Percentiles rank a stretch among this genome's conserved stretches.
Conservation (phyloP, 2,113 vertebrate species). For the Prolemur simus region DNA sequence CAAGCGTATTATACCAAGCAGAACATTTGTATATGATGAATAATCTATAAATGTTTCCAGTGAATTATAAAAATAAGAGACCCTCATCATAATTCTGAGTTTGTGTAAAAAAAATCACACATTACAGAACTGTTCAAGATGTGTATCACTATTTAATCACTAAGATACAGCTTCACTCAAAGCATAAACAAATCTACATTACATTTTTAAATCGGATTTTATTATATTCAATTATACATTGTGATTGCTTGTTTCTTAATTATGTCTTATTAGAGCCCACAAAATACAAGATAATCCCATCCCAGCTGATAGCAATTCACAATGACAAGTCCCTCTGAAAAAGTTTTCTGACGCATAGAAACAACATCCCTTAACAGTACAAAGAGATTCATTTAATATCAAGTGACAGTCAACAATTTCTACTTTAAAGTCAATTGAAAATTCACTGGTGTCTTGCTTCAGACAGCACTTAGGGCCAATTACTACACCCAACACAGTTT, state of each 20-base stretch:
- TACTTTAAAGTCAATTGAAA: conserved; percentile 60
- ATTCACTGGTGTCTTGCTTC: conserved; percentile 45
- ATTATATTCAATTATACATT: conserved; percentile 63
- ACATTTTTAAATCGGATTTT: conserved; percentile 51
- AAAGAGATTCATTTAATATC: conserved; percentile 23
- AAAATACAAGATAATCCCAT: conserved; percentile 54
- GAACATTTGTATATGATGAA: neutral
- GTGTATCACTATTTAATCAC: conserved; percentile 39
- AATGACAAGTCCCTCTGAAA: conserved; percentile 69
- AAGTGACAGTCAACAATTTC: conserved; percentile 63
- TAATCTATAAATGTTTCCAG: neutral
- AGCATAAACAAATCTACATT: conserved; percentile 48
- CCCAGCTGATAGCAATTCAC: conserved; percentile 13
- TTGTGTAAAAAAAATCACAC: neutral
- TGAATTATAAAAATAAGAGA: conserved; percentile 22
- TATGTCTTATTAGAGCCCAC: conserved; percentile 54
- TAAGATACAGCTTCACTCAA: conserved; percentile 34
- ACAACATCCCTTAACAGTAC: conserved; percentile 39
- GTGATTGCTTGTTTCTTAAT: conserved; percentile 63
- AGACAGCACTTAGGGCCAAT: conserved; percentile 48
- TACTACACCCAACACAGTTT: conserved; percentile 14
- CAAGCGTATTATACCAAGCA: neutral
- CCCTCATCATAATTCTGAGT: conserved; percentile 20
- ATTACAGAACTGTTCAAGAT: conserved; percentile 44
- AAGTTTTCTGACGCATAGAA: conserved; percentile 63